Evolutionary conservation across 2,113 vertebrate genomes (phyloP).

Genomic region (Onychorhynchus coronatus): DNA sequence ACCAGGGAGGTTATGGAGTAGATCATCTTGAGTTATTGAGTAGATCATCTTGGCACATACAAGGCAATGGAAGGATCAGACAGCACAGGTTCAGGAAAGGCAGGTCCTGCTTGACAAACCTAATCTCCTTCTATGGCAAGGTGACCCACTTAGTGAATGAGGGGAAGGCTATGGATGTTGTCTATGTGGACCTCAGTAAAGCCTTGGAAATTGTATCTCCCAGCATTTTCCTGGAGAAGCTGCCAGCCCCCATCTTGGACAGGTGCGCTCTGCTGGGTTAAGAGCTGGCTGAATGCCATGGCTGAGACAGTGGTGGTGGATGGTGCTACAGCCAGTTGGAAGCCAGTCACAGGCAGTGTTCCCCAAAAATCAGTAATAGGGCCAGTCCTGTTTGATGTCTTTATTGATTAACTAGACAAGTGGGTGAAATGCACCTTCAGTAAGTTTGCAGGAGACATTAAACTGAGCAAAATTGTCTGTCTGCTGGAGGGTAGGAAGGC

Average conservation of each 20-base stretch:
- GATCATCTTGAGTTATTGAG: neutral
- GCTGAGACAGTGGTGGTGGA: too few species aligned
- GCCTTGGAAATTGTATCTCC: neutral
- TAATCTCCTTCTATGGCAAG: neutral
- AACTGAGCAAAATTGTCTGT: neutral
- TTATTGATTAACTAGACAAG: neutral
- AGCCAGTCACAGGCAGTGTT: neutral
- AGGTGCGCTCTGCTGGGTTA: neutral
- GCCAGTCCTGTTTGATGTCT: neutral
- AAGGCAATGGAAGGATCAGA: neutral
- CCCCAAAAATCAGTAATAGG: neutral
- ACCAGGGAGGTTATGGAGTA: neutral
- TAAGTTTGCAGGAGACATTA: accelerated
- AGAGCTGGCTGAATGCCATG: neutral
- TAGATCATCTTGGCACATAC: neutral
- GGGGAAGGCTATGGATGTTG: neutral
- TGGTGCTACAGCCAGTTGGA: neutral
- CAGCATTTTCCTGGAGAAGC: neutral
- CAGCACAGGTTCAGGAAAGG: neutral
- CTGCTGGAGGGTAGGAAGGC: neutral
- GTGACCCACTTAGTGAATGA: neutral
- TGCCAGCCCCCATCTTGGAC: too few species aligned
- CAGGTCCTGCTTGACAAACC: neutral
- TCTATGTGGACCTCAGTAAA: neutral
- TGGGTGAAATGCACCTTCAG: neutral